Evolutionary conservation across 2,113 vertebrate genomes (phyloP).

Genomic region (Hymenochirus boettgeri): DNA sequence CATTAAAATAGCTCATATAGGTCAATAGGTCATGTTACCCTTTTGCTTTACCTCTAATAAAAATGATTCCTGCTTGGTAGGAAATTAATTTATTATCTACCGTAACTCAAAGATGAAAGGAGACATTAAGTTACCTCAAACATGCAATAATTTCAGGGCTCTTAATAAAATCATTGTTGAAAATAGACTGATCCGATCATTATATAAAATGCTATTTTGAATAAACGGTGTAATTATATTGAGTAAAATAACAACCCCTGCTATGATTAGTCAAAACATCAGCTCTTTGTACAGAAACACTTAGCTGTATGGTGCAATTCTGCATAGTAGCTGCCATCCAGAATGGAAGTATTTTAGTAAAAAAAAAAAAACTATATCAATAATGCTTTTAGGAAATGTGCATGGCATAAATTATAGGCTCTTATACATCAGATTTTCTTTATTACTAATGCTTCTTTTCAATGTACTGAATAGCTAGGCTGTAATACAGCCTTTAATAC

Average conservation of each 20-base stretch:
- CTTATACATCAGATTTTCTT: not conserved
- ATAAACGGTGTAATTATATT: conserved; percentile 32
- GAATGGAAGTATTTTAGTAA: conserved; percentile 20
- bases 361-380: not conserved
- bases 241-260: conserved; percentile 24
- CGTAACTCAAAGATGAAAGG: too few relatives aligned
- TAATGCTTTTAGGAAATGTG: conserved; percentile 2
- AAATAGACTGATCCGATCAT: conserved; percentile 15
- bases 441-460: not conserved
- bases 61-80: too few relatives aligned
- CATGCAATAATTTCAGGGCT: conserved; percentile 8
- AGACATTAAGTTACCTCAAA: too few relatives aligned
- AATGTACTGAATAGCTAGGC: not conserved
- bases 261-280: conserved; percentile 33
- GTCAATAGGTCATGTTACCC: too few relatives aligned
- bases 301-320: conserved; percentile 7
- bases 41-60: too few relatives aligned
- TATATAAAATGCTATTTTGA: conserved; percentile 17
- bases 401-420: conserved; percentile 11
- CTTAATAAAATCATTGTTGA: conserved; percentile 15
- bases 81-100: too few relatives aligned
- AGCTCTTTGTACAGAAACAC: not conserved
- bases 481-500: too few relatives aligned
- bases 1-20: too few relatives aligned
- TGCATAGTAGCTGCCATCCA: not conserved